phyloP scores from a whole-genome alignment of 2,797 vertebrate species.

The Forpus xanthops region DNA sequence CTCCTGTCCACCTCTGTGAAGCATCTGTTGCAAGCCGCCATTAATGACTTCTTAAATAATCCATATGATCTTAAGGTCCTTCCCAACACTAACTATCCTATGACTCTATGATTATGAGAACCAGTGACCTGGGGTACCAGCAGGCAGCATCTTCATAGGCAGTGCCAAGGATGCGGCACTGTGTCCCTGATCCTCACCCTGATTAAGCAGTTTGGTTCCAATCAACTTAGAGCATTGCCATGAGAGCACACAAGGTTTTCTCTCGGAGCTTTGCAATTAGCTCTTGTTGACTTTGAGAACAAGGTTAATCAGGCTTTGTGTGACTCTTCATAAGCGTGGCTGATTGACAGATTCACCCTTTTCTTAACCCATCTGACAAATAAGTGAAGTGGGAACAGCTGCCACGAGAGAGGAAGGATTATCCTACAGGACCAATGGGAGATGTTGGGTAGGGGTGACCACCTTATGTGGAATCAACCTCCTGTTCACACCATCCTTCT shows the following conservation, averaged over 20 bases:
- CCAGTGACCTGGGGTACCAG: neutral
- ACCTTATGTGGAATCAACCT: neutral
- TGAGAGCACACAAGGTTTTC: neutral
- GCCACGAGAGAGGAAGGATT: neutral
- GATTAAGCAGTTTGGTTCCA: neutral
- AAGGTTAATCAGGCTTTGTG: neutral
- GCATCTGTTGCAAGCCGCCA: neutral
- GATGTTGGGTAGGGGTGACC: neutral
- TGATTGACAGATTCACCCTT: neutral
- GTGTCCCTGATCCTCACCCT: fast-evolving
- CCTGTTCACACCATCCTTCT: neutral
- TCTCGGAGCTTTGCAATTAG: neutral
- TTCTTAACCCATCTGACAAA: neutral
- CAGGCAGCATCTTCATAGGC: neutral
- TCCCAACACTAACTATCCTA: too few species aligned
- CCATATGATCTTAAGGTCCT: neutral
- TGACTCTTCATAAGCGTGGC: neutral
- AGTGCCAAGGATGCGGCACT: too few species aligned
- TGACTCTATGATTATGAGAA: neutral
- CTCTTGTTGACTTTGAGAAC: neutral
- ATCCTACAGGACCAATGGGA: neutral
- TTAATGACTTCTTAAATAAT: neutral
- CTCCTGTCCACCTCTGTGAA: neutral
- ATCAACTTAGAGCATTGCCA: fast-evolving
- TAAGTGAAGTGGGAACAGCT: neutral